Conservation (phyloP, 2,797 vertebrate genomes). For the Notoglanidium macrostoma region DNA sequence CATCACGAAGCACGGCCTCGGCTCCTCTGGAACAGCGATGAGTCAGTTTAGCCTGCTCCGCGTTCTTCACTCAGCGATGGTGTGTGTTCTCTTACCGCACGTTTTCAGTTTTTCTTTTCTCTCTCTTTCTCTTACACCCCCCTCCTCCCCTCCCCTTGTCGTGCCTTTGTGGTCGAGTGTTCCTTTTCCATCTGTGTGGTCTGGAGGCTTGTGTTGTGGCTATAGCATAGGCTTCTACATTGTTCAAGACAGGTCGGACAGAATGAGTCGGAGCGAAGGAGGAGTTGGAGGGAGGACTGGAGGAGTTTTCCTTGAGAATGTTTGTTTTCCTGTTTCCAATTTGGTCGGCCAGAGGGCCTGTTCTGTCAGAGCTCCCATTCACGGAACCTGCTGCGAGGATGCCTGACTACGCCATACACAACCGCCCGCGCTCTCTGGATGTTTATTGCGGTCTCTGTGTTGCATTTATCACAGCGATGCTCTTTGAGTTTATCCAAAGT, state of each 20-base stretch:
- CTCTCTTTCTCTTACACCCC: conserved; percentile 37
- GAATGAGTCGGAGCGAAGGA: conserved; percentile 54
- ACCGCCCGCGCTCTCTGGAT: conserved; percentile 46
- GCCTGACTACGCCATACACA: conserved; percentile 50
- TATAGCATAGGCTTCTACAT: conserved; percentile 54
- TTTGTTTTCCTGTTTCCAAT: conserved; percentile 70
- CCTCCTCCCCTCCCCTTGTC: conserved; percentile 16
- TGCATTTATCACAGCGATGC: conserved; percentile 38
- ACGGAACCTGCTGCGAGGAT: conserved; percentile 57
- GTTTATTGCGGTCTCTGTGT: conserved; percentile 49
- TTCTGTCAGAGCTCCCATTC: conserved; percentile 63
- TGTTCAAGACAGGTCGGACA: conserved; percentile 64
- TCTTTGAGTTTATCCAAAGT: conserved; percentile 32
- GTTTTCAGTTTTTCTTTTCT: conserved; percentile 46
- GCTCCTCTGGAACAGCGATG: conserved; percentile 52
- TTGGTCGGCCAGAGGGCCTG: conserved; percentile 63
- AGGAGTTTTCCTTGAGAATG: conserved; percentile 63
- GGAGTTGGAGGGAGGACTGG: conserved; percentile 35
- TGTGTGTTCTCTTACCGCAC: conserved; percentile 54
- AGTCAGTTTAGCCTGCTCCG: conserved; percentile 59
- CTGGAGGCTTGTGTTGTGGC: conserved; percentile 55
- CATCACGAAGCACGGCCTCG: conserved; percentile 9
- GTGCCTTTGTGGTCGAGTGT: conserved; percentile 50
- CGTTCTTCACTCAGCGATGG: conserved; percentile 37
- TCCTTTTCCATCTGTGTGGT: conserved; percentile 64